Base-by-base conservation (phyloP, 2,888 invertebrate species). In the Phrixothrix hirtus region DNA sequence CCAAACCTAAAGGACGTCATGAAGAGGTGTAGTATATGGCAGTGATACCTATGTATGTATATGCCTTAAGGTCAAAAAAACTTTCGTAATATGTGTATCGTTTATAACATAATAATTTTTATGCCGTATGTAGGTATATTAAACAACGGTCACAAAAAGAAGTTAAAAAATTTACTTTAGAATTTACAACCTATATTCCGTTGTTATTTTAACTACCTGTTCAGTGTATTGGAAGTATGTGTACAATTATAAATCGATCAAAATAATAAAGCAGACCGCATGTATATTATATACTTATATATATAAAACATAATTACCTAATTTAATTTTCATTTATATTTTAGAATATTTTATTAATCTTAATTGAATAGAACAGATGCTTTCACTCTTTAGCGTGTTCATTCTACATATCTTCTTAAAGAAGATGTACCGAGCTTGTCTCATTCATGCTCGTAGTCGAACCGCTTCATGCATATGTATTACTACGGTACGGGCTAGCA, bases 351-450 rank as follows among this genome's bases (percentile, higher is more conserved):
- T 25, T 29, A 44, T 29, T 35, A 44, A 44, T 36, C 26, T 44
- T 41, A 52, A 52, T 46, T 41, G 32, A 46, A 46, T 46, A 58
- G 52, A 58, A 52, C 44, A 55, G 55, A 49, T 55, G 55, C 48
- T 58, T 58, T 58, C 55, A 53, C 55, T 55, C 50, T 51, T 55
- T 42, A 44, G 50, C 52, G 57, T 51, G 53, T 61, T 58, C 58
- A 60, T 58, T 59, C 61, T 55, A 61, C 61, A 61, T 58, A 57
- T 55, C 41, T 48, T 58, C 59, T 64, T 64, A 64, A 64, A 64
- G 64, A 64, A 64, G 64, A 64, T 64, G 64, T 64, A 62, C 61
- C 58, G 44, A 55, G 58, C 57, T 43, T 48, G 57, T 59, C 60
- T 62, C 64, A 65, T 65, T 65, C 63, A 65, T 65, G 58, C 50